Evolutionary conservation across 2,888 invertebrate species (phyloP).

Genomic region (Ectemnius continuus): DNA sequence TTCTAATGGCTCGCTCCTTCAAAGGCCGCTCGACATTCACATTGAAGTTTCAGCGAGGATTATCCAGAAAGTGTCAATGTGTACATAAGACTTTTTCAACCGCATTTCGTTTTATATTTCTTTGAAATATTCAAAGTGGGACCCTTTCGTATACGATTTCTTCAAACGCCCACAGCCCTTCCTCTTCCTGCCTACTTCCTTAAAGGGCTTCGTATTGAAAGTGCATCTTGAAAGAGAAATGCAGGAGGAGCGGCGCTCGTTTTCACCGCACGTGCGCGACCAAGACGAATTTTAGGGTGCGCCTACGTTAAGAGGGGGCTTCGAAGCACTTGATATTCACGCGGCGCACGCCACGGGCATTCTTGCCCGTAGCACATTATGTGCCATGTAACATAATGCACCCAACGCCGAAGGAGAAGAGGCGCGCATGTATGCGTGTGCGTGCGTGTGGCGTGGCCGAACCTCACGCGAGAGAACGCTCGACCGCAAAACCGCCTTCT

Average conservation of each 20-base stretch:
- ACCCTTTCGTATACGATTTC: no score
- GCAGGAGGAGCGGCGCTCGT: background rate
- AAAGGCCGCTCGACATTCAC: no score
- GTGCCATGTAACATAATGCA: slow-evolving; percentile 53
- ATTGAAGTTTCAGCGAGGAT: no score
- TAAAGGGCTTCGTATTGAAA: slow-evolving; percentile 1
- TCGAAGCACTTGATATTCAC: slow-evolving; percentile 48
- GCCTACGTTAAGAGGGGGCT: slow-evolving; percentile 24
- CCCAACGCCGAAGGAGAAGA: slow-evolving; percentile 39
- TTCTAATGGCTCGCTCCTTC: no score
- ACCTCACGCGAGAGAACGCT: background rate
- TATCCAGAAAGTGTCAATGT: no score
- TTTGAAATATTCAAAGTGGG: no score
- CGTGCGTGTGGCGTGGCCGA: slow-evolving; percentile 22
- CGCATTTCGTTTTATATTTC: no score
- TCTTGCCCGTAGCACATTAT: slow-evolving; percentile 51
- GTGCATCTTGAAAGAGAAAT: slow-evolving; percentile 41
- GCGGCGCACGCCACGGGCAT: slow-evolving; percentile 41
- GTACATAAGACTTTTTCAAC: no score
- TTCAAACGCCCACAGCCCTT: no score
- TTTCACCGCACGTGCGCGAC: no score
- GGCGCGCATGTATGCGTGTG: no score
- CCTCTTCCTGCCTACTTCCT: no score
- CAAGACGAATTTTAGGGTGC: slow-evolving; percentile 49
- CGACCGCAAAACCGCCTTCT: background rate